Percentiles rank a stretch among this genome's conserved stretches.
These are phyloP conservation scores for Gambusia yucatana DNA, from an alignment of 2,797 vertebrate genomes.

Conservation along the genomic window DNA sequence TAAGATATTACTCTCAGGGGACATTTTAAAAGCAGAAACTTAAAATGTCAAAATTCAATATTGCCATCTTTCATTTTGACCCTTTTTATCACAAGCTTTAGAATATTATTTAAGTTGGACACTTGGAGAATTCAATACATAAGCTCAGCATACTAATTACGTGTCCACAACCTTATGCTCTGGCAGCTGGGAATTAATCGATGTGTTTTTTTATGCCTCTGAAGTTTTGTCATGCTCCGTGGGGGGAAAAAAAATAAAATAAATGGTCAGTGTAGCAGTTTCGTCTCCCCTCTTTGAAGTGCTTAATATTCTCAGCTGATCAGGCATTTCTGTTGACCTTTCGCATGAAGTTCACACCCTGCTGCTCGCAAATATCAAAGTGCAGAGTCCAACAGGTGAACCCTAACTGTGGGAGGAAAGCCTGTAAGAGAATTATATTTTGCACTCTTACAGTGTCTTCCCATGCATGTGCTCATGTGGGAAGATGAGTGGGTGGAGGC, in stretches of 20 bases:
- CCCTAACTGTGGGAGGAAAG: slow-evolving; percentile 12
- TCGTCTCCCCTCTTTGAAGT: slow-evolving; percentile 43
- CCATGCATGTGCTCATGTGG: slow-evolving; percentile 43
- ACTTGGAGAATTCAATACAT: slow-evolving; percentile 27
- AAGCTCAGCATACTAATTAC: slow-evolving; percentile 19
- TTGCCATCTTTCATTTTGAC: slow-evolving; percentile 5
- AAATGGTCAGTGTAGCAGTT: slow-evolving; percentile 8
- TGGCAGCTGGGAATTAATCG: slow-evolving; percentile 45
- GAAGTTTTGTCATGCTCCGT: slow-evolving; percentile 15
- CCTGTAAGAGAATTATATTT: slow-evolving; percentile 27
- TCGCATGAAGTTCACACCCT: slow-evolving; percentile 31
- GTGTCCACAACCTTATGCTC: slow-evolving; percentile 12
- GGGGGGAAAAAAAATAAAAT: not conserved
- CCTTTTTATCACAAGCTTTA: slow-evolving; percentile 21
- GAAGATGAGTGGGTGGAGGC: slow-evolving; percentile 54
- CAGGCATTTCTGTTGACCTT: slow-evolving; percentile 12
- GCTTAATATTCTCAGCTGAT: slow-evolving; percentile 29
- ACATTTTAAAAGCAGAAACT: slow-evolving; percentile 11
- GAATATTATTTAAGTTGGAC: slow-evolving; percentile 21
- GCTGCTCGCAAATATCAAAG: slow-evolving; percentile 35
- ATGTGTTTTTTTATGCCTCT: slow-evolving; percentile 41
- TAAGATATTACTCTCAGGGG: not conserved
- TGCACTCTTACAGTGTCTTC: slow-evolving; percentile 26
- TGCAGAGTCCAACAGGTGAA: slow-evolving; percentile 27
- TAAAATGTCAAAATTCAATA: slow-evolving; percentile 18